Percentiles rank a stretch among this genome's conserved stretches.
Evolutionary conservation across 2,113 vertebrate genomes (phyloP).

Genomic region (Ranitomeya variabilis): DNA sequence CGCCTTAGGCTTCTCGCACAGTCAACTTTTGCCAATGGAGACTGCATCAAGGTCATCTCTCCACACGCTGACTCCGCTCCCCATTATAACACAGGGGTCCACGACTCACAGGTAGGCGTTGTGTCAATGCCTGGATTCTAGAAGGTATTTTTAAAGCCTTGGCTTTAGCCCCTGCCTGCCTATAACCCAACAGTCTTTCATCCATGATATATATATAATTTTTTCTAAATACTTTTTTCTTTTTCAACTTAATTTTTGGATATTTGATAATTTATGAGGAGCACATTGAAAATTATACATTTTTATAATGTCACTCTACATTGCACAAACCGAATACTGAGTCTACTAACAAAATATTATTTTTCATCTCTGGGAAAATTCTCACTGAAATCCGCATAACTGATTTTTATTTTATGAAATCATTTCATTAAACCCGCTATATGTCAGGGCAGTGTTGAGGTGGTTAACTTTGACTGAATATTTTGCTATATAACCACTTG

Average conservation of each 20-base stretch:
- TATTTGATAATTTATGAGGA: neutral
- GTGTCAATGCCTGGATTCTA: too few relatives aligned
- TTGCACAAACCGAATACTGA: neutral
- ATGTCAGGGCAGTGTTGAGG: conserved; percentile 86
- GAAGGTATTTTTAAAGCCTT: too few relatives aligned
- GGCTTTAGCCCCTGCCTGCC: too few relatives aligned
- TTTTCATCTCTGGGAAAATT: neutral
- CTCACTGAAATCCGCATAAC: neutral
- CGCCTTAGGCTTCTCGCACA: too few relatives aligned
- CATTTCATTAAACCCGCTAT: conserved; percentile 76
- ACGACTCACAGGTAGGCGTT: too few relatives aligned
- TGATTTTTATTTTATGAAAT: conserved; percentile 69
- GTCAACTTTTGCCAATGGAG: too few relatives aligned
- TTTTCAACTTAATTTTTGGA: too few relatives aligned
- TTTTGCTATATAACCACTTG: conserved; percentile 96
- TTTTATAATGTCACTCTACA: neutral
- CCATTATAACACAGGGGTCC: too few relatives aligned
- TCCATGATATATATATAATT: neutral
- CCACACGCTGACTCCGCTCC: too few relatives aligned
- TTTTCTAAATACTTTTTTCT: too few relatives aligned
- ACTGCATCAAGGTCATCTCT: too few relatives aligned
- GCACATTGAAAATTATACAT: neutral
- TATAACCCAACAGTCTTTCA: neutral
- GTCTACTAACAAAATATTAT: conserved; percentile 3
- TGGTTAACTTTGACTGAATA: conserved; percentile 95